Evolutionary conservation across 1,140 invertebrate species (phyloP).

Genomic region (Wasmannia auropunctata): DNA sequence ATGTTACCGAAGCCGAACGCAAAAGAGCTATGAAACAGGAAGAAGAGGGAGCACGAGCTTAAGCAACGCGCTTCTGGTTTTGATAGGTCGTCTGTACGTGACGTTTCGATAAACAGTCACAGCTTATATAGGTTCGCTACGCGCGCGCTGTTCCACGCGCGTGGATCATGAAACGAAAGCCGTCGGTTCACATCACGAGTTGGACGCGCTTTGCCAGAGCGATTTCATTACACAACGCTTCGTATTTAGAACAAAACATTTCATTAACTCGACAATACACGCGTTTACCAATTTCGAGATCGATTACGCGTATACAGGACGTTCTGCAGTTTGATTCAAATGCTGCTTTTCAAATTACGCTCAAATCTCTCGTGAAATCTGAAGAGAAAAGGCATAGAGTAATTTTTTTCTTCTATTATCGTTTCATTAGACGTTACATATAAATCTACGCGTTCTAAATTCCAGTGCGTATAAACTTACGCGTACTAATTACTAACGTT

Average conservation of each 20-base stretch:
- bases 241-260: slow-evolving; percentile 45
- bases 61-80: slow-evolving; percentile 74
- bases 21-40: slow-evolving; percentile 35
- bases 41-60: slow-evolving; percentile 62
- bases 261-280: slow-evolving; percentile 16
- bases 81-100: slow-evolving; percentile 76
- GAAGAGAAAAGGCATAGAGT: background rate
- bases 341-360: background rate
- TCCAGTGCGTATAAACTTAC: background rate
- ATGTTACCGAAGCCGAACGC: slow-evolving; percentile 20
- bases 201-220: slow-evolving; percentile 28
- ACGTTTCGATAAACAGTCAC: slow-evolving; percentile 78
- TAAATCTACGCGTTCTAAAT: background rate
- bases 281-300: slow-evolving; percentile 7
- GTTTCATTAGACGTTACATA: background rate
- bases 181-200: slow-evolving; percentile 41
- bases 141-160: slow-evolving; percentile 23
- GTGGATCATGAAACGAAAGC: slow-evolving; percentile 67
- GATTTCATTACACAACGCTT: slow-evolving; percentile 28
- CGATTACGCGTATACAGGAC: background rate
- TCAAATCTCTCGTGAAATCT: background rate
- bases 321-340: background rate
- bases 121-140: slow-evolving; percentile 70
- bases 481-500: slow-evolving; percentile 38
- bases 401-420: background rate